These are phyloP conservation scores for Harlomillsia oculata DNA, from an alignment of 1,140 invertebrate species.

Conservation along the genomic window DNA sequence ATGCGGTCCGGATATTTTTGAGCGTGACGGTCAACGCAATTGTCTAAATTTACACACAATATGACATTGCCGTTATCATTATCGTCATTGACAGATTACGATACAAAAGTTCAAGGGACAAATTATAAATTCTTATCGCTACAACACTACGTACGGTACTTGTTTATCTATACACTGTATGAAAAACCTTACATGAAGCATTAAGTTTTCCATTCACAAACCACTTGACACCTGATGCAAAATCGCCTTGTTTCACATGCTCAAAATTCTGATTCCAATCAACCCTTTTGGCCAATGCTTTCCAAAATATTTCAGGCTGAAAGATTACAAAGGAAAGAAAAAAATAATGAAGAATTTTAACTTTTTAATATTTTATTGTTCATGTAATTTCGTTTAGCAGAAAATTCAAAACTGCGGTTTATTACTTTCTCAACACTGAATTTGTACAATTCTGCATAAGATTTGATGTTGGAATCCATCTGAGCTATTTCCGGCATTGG, in stretches of 20 bases:
- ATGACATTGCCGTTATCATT: background rate
- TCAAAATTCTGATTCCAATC: conserved; percentile 44
- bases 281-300: conserved; percentile 41
- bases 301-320: conserved; percentile 46
- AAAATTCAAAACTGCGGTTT: too few relatives aligned
- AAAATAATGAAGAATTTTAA: too few relatives aligned
- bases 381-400: too few relatives aligned
- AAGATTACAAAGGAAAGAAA: background rate
- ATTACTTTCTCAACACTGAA: conserved; percentile 38
- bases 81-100: too few relatives aligned
- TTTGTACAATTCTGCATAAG: conserved; percentile 37
- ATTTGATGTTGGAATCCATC: conserved; percentile 34
- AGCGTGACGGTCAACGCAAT: conserved; percentile 48
- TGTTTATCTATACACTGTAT: background rate
- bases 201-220: conserved; percentile 45
- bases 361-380: too few relatives aligned
- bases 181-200: conserved; percentile 42
- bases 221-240: conserved; percentile 40
- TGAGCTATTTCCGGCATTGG: conserved; percentile 36
- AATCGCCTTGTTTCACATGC: conserved; percentile 41
- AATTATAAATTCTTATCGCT: background rate
- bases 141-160: background rate
- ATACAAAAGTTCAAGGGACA: too few relatives aligned
- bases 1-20: conserved; percentile 40
- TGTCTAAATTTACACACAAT: conserved; percentile 39